Base-by-base conservation (phyloP, 2,797 vertebrate species). In the Acipenser ruthenus region DNA sequence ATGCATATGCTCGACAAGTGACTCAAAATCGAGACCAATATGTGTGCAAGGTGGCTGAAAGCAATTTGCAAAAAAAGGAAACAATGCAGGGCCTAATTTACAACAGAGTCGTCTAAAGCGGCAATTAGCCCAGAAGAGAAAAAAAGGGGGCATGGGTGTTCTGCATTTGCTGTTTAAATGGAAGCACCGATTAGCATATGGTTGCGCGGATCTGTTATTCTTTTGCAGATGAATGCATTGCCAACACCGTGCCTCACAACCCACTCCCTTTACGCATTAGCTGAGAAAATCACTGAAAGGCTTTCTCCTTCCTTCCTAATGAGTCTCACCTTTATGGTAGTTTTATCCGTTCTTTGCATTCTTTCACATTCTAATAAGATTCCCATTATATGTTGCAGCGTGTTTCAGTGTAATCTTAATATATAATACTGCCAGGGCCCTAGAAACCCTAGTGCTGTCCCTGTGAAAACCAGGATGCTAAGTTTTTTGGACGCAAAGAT, bases 41-140 rank as follows among this genome's bases (percentile, higher is more conserved):
- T 70, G 75, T 74, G 77, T 63, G 60, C 6, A 63, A 81, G 70
- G 72, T 73, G 78, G 73, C 72, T 63, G 71, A 64, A 79, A 75
- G 71, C 65, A 75, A 78, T 79, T 71, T 49, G 73, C 37, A 7
- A n/a, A 74, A 79, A 76, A 76, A 75, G 79, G 69, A 66, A 68
- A 82, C 85, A 89, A 87, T 87, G 87, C 86, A 84, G 81, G 75
- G 73, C 80, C 79, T 86, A 86, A 87, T 88, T 88, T 79, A 86
- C 71, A 75, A 77, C 81, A 78, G 78, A 83, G 78, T 81, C 79
- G 18, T 82, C 76, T 76, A 83, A 80, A 86, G 77, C 68, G 75
- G 83, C 85, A 87, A 90, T 91, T 90, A 91, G 85, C 74, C 77
- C 70, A 10, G 58, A 67, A 23, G 60, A 62, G 60, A 62, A 18